Conservation (phyloP, 1,140 invertebrate species). For the Drosophila watanabei region DNA sequence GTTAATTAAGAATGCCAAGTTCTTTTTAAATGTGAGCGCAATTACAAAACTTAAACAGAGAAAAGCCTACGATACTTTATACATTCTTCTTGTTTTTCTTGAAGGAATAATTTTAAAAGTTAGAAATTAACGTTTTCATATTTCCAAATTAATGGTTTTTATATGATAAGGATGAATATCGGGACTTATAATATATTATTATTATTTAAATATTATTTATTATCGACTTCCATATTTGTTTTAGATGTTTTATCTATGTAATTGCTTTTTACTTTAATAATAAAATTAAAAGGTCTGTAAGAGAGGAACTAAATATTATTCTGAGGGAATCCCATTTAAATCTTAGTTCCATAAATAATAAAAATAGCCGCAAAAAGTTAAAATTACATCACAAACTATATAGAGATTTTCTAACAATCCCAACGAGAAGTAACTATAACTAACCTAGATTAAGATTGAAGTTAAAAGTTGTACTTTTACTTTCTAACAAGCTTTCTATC, state of each 20-base stretch:
- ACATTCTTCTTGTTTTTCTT: rapidly evolving
- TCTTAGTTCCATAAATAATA: too few species aligned
- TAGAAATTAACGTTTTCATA: too few species aligned
- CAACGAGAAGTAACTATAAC: neutral
- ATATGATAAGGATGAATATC: too few species aligned
- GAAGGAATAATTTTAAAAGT: neutral
- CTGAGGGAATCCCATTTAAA: neutral
- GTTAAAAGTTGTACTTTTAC: neutral
- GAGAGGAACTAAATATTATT: neutral
- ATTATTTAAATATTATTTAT: too few species aligned
- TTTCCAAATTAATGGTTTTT: neutral
- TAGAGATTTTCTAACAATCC: neutral
- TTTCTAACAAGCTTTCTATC: too few species aligned
- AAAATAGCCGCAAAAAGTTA: too few species aligned
- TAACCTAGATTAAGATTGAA: neutral
- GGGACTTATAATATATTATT: too few species aligned
- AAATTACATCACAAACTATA: neutral
- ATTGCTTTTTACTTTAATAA: neutral
- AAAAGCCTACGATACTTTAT: neutral
- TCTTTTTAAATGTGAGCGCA: neutral
- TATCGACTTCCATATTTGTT: neutral
- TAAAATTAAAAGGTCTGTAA: neutral
- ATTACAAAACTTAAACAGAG: neutral
- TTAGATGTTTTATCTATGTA: neutral
- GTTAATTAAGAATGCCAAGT: neutral